Evolutionary conservation across 2,888 invertebrate genomes (phyloP), one percentile per base, ranked within the genome.

Genomic region (Apodemia hepburni): DNA sequence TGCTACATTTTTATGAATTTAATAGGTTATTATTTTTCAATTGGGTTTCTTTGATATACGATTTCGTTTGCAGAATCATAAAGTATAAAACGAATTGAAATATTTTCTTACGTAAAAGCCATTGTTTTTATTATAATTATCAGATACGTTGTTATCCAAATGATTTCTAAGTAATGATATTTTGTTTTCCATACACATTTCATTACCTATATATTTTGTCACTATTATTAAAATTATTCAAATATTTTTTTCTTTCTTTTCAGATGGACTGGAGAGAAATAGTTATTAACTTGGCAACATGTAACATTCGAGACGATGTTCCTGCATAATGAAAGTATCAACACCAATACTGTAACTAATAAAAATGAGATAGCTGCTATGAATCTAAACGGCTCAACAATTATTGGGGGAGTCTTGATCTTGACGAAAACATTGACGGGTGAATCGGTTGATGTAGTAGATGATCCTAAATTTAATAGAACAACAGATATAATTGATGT

Each of bases 401-500:
- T 81, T 66, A 59, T 82, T 35, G 80, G 82, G 35, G 87, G 88
- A 65, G 82, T 88, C 62, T 69, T 84, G 47, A 87, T 91, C 68
- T 75, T 89, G 69, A 86, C 86, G 6, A 89, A 88, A 67, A 87
- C 90, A 17, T 78, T 91, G 35, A 79, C 86, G 4, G 90, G 90
- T 65, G 90, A 90, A 69, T 83, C 87, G 5, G 75, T 86, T 2
- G 89, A 87, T 72, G 73, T 87, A n/a, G 75, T 91, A 60, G 87
- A 89, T 33, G 88, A 88, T 38, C 84, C 86, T 0, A 87, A 81
- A 79, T 71, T 75, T 2, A 92, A 91, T 68, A 84, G 82, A 69
- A 87, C 89, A 3, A 79, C 81, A 17, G 93, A 94, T 73, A 91
- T 95, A 51, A 95, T 95, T 65, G 93, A 94, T 68, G 92, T 94